Evolutionary conservation across 2,113 vertebrate species (phyloP).

Genomic region (Riparia riparia): DNA sequence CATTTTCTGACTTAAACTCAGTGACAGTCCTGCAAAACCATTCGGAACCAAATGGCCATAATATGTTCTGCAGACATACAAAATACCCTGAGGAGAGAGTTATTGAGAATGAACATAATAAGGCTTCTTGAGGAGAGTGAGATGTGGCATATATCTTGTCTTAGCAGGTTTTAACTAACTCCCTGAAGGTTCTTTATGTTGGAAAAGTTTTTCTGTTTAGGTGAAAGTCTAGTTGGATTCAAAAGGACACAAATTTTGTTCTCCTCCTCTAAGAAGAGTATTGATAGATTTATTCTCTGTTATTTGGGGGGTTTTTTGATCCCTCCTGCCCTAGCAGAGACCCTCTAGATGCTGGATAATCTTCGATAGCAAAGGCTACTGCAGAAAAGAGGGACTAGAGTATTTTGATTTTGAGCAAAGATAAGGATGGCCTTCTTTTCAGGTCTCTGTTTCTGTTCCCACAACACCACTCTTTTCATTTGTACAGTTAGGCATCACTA

Average conservation of each 20-base stretch:
- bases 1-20: constrained; percentile 59
- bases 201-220: constrained; percentile 63
- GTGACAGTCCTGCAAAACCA: constrained; percentile 57
- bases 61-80: constrained; percentile 72
- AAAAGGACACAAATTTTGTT: constrained; percentile 11
- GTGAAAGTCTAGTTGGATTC: constrained; percentile 42
- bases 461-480: neutral
- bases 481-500: neutral
- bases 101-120: constrained; percentile 74
- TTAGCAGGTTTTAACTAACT: constrained; percentile 61
- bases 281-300: neutral
- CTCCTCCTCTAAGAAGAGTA: neutral
- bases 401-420: neutral
- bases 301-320: rapidly evolving
- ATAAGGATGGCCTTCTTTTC: neutral
- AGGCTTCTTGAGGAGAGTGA: constrained; percentile 61
- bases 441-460: neutral
- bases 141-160: constrained; percentile 68
- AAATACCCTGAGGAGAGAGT: constrained; percentile 70
- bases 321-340: neutral
- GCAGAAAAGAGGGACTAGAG: neutral
- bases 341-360: neutral
- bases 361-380: neutral
- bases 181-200: constrained; percentile 55
- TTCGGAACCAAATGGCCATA: constrained; percentile 63